Evolutionary conservation across 2,797 vertebrate species (phyloP), one percentile per base, ranked within the genome.

Genomic region (Sebastes elongatus): DNA sequence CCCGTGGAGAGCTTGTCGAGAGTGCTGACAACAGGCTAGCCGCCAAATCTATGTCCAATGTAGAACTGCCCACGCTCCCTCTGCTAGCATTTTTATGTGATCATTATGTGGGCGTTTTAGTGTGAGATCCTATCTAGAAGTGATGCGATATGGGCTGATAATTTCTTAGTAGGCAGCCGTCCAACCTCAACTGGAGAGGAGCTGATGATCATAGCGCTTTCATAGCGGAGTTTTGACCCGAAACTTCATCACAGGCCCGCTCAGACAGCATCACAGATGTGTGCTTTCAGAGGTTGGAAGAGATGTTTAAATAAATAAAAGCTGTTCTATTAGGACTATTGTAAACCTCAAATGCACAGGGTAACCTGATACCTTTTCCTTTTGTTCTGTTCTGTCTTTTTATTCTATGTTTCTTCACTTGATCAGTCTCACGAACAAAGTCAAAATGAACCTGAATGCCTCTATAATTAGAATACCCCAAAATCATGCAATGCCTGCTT

Each of bases 81-180:
- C 94, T 93, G 93, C 91, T 90, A 88, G 82, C 89, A 83, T 88
- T 92, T 92, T 93, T 88, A 93, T 92, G 92, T 90, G 92, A 92
- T 92, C 89, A 84, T 85, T 73, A 81, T 76, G 92, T 94, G 91
- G 93, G 90, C 3, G 82, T 92, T 83, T 88, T 60, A 86, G 92
- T 86, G 91, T 69, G 89, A 93, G 89, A 84, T 93, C 84, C 71
- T 82, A 85, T 93, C 88, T 83, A 82, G 73, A 89, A 91, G 89
- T 92, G 90, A 90, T 80, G 92, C 30, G 72, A 89, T 89, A 88
- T 85, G 83, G 82, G 76, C 87, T 74, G 88, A 91, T 89, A 84
- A 92, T 92, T 94, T 90, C 83, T 90, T 88, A 67, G 73, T 60
- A 82, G 81, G 82, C 87, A 88, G 61, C 38, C 55, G 6, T 80